These are phyloP conservation scores for Scartelaos histophorus DNA, from an alignment of 2,113 vertebrate species.

Conservation along the genomic window DNA sequence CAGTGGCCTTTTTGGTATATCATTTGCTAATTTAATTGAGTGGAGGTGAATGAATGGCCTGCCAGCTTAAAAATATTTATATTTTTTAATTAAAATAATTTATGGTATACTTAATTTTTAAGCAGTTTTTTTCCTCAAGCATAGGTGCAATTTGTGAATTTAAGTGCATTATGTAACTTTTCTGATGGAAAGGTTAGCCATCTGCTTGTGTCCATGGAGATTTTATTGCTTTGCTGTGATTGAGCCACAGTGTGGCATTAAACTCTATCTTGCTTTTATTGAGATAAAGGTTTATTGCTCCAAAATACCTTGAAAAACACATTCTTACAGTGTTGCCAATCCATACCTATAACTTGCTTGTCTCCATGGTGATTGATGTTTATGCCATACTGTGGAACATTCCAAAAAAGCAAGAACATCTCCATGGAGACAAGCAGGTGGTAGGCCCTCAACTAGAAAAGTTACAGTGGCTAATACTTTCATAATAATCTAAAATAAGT, in stretches of 20 bases:
- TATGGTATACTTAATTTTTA: background rate
- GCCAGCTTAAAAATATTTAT: background rate
- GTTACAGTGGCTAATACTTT: too few relatives aligned
- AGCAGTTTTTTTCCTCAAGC: background rate
- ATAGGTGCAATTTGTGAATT: background rate
- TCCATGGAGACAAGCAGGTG: too few relatives aligned
- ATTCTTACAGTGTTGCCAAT: too few relatives aligned
- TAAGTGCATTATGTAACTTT: background rate
- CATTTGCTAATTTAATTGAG: background rate
- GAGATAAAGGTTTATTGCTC: background rate
- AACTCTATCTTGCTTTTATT: background rate
- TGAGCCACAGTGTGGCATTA: background rate
- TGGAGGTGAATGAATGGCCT: background rate
- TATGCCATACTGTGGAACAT: too few relatives aligned
- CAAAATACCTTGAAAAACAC: too few relatives aligned
- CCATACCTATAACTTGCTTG: too few relatives aligned
- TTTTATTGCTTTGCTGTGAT: background rate
- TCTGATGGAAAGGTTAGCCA: background rate
- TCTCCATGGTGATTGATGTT: too few relatives aligned
- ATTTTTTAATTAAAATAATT: background rate
- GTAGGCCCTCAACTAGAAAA: too few relatives aligned
- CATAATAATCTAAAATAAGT: background rate
- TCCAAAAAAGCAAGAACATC: too few relatives aligned
- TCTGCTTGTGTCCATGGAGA: background rate
- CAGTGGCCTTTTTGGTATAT: background rate